These are phyloP conservation scores for Sphenopsis melanotis DNA, from an alignment of 2,797 vertebrate genomes.

Conservation along the genomic window DNA sequence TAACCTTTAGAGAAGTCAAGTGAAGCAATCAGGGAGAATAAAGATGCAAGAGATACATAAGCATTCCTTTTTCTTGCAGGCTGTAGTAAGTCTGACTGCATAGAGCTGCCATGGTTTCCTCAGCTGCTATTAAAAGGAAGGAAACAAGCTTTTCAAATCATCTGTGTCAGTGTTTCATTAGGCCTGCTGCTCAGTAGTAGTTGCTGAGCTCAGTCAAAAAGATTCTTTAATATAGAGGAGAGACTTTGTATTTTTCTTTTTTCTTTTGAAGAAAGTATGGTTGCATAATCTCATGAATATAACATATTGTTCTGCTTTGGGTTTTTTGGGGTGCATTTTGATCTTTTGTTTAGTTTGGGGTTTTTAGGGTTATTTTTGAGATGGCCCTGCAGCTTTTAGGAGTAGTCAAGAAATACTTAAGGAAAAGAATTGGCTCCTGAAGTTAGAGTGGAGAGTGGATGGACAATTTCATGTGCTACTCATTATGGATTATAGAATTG, in stretches of 20 bases:
- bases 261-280: rapidly evolving
- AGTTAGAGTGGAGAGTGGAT: not conserved
- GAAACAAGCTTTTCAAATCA: not conserved
- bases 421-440: not conserved
- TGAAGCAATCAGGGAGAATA: not conserved
- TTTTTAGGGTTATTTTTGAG: not conserved
- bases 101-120: not conserved
- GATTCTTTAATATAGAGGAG: not conserved
- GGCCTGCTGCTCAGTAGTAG: not conserved
- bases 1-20: not conserved
- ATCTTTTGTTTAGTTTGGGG: not conserved
- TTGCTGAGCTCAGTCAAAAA: not conserved
- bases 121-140: not conserved
- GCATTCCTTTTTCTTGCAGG: not conserved
- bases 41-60: not conserved
- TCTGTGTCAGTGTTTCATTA: not conserved
- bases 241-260: rapidly evolving
- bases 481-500: not conserved
- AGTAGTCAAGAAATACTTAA: not conserved
- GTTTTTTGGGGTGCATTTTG: not conserved
- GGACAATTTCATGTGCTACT: not conserved
- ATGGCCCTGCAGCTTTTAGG: not conserved
- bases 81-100: not conserved
- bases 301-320: not conserved
- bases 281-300: not conserved